phyloP scores from a whole-genome alignment of 2,888 invertebrate genomes.

The Eupithecia insigniata region DNA sequence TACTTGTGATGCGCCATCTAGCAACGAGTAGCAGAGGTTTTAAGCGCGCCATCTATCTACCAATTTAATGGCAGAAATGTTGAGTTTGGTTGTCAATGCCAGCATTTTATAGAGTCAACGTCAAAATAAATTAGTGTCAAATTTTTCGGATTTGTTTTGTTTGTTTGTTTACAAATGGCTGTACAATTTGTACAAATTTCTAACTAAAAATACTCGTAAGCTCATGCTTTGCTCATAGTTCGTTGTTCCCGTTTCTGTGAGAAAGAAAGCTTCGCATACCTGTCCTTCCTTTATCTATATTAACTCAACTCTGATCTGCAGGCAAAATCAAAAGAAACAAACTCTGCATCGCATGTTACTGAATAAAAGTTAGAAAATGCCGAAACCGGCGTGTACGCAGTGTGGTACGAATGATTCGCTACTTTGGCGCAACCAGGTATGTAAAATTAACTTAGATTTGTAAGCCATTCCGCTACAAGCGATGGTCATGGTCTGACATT shows the following conservation, averaged over 20 bases:
- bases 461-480: not conserved
- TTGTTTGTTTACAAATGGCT: slow-evolving; percentile 6
- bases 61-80: too few relatives aligned
- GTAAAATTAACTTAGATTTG: not conserved
- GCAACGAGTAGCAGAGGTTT: not conserved
- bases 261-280: not conserved
- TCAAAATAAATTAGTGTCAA: not conserved
- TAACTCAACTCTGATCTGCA: not conserved
- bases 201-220: not conserved
- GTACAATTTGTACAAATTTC: too few relatives aligned
- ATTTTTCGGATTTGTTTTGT: too few relatives aligned
- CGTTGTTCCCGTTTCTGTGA: not conserved
- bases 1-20: not conserved
- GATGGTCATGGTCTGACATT: not conserved
- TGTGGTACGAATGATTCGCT: slow-evolving; percentile 88
- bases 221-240: not conserved
- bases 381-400: slow-evolving; percentile 87
- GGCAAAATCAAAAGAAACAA: not conserved
- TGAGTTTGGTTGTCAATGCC: not conserved
- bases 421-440: slow-evolving; percentile 88
- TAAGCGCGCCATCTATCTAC: not conserved
- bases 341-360: not conserved
- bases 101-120: not conserved
- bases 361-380: slow-evolving; percentile 64
- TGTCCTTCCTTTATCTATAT: not conserved